phyloP scores from a whole-genome alignment of 2,797 vertebrate genomes.

The Jordanella pulchra region DNA sequence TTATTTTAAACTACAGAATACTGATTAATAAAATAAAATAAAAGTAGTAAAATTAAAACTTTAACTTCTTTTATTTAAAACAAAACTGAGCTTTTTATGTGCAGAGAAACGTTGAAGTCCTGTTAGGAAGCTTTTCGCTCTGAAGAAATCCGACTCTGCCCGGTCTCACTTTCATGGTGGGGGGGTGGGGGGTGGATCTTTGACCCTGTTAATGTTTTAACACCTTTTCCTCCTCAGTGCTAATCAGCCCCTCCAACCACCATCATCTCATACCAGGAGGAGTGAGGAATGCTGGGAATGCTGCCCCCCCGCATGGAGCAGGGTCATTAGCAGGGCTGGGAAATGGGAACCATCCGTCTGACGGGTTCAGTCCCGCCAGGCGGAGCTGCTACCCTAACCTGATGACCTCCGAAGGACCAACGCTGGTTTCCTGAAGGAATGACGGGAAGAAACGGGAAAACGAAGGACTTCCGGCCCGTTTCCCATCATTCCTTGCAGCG shows the following conservation, averaged over 20 bases:
- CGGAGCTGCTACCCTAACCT: too few species aligned
- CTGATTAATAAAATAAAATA: too few species aligned
- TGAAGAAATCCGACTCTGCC: neutral
- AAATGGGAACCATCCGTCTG: constrained; percentile 67
- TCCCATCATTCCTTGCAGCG: constrained; percentile 54
- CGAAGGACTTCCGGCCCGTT: constrained; percentile 74
- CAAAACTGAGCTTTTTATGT: neutral
- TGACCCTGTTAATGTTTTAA: constrained; percentile 27
- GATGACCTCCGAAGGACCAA: constrained; percentile 34
- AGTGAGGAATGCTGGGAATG: constrained; percentile 76
- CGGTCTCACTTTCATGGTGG: neutral
- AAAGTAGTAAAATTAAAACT: neutral
- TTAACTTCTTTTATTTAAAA: neutral
- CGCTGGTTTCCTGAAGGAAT: constrained; percentile 33
- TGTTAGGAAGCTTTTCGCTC: neutral
- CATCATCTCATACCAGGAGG: constrained; percentile 68
- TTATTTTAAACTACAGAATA: too few species aligned
- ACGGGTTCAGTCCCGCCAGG: constrained; percentile 22
- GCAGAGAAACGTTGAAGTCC: neutral
- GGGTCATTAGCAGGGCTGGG: constrained; percentile 57
- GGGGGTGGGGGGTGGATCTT: constrained; percentile 10
- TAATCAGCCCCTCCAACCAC: constrained; percentile 40
- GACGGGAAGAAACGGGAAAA: neutral
- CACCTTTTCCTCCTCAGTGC: constrained; percentile 41
- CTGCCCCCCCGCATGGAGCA: constrained; percentile 39